Evolutionary conservation across 2,113 vertebrate genomes (phyloP).

Genomic region (Setophaga petechia): DNA sequence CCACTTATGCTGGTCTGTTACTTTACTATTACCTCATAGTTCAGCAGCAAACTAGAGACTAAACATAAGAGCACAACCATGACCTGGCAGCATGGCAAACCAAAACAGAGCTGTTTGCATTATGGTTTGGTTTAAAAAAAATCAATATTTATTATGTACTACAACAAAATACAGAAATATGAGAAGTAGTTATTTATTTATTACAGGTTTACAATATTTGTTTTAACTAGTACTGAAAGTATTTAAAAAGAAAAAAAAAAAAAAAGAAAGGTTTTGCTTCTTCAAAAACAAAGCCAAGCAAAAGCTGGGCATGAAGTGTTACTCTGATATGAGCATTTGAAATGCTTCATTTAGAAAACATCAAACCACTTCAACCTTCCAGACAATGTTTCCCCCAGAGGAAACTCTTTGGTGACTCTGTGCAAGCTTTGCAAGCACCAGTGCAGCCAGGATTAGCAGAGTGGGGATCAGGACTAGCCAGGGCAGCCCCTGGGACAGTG

Average conservation of each 20-base stretch:
- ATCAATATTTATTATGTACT: background rate
- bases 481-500: background rate
- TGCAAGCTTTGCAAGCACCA: background rate
- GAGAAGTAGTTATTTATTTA: background rate
- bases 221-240: background rate
- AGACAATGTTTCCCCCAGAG: background rate
- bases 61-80: fast-evolving
- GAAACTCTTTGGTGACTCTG: background rate
- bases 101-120: background rate
- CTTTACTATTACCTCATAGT: background rate
- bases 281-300: background rate
- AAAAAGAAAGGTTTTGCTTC: background rate
- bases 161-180: background rate
- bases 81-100: background rate
- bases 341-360: background rate
- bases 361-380: background rate
- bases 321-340: background rate
- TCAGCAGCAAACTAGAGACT: background rate
- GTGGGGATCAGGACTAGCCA: background rate
- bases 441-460: background rate
- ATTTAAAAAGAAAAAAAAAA: background rate
- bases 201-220: background rate
- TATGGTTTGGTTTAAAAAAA: background rate
- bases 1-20: background rate
- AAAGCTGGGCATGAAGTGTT: background rate